Evolutionary conservation across 2,888 invertebrate genomes (phyloP).

Genomic region (Microchrysa polita): DNA sequence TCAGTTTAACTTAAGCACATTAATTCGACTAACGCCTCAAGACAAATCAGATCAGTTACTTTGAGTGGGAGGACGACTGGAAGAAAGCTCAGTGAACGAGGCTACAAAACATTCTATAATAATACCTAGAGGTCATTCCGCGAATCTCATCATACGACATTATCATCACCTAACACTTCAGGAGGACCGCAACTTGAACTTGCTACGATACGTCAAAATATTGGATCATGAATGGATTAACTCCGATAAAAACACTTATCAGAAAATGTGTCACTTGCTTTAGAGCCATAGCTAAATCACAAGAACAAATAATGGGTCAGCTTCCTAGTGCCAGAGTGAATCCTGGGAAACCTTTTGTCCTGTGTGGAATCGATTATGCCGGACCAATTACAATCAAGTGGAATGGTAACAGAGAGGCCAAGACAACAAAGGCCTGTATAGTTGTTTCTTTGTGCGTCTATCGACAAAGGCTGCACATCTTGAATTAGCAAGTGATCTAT

Average conservation of each 20-base stretch:
- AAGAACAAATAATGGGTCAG: neutral
- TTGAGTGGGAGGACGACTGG: neutral
- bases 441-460: neutral
- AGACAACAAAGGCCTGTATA: neutral
- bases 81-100: neutral
- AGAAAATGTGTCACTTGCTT: neutral
- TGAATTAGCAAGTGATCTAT: constrained; percentile 15
- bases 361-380: neutral
- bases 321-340: neutral
- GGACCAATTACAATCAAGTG: neutral
- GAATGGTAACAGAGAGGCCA: neutral
- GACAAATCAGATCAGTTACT: neutral
- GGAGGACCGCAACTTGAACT: neutral
- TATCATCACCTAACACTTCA: neutral
- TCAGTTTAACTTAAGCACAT: neutral
- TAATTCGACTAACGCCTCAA: neutral
- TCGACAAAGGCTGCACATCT: neutral
- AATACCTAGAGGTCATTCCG: constrained; percentile 3
- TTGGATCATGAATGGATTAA: constrained; percentile 1
- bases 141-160: neutral
- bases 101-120: neutral
- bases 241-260: neutral
- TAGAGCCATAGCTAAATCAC: neutral
- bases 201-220: neutral
- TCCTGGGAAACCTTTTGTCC: neutral